phyloP scores from a whole-genome alignment of 64 coral and sea anemone genomes.

The Stichodactyla helianthus region DNA sequence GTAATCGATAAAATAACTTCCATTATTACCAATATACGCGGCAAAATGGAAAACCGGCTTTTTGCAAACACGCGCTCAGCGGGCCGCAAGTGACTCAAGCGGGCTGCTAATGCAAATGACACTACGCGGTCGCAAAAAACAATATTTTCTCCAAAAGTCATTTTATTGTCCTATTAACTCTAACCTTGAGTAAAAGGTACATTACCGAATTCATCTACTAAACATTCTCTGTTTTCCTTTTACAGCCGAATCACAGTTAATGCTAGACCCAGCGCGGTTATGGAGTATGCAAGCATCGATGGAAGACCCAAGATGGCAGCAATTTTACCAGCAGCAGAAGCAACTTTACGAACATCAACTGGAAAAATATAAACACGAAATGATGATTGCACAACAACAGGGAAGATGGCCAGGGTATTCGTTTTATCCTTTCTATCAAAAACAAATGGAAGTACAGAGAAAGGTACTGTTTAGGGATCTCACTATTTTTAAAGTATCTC shows the following conservation, averaged over 20 bases:
- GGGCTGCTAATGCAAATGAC: too few species aligned
- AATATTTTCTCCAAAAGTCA: too few species aligned
- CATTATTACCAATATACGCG: too few species aligned
- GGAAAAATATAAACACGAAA: slow-evolving; percentile 41
- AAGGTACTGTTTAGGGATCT: slow-evolving; percentile 16
- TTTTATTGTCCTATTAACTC: too few species aligned
- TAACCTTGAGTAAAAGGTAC: too few species aligned
- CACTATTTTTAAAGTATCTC: not conserved
- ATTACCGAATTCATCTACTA: too few species aligned
- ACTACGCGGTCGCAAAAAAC: too few species aligned
- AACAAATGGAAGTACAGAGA: slow-evolving; percentile 35
- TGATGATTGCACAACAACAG: slow-evolving; percentile 50
- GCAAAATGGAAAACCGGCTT: too few species aligned
- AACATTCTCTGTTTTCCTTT: not conserved
- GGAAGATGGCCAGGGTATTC: not conserved
- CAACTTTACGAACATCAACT: slow-evolving; percentile 22
- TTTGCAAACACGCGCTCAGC: too few species aligned
- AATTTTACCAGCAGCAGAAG: slow-evolving; percentile 53
- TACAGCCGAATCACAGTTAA: slow-evolving; percentile 31
- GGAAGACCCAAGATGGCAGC: slow-evolving; percentile 62
- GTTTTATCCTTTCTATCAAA: slow-evolving; percentile 39
- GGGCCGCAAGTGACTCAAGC: too few species aligned
- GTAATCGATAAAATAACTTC: too few species aligned
- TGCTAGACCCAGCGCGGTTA: slow-evolving; percentile 36
- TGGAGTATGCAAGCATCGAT: slow-evolving; percentile 39